Evolutionary conservation across 2,113 vertebrate species (phyloP).

Genomic region (Lepidothrix coronata): DNA sequence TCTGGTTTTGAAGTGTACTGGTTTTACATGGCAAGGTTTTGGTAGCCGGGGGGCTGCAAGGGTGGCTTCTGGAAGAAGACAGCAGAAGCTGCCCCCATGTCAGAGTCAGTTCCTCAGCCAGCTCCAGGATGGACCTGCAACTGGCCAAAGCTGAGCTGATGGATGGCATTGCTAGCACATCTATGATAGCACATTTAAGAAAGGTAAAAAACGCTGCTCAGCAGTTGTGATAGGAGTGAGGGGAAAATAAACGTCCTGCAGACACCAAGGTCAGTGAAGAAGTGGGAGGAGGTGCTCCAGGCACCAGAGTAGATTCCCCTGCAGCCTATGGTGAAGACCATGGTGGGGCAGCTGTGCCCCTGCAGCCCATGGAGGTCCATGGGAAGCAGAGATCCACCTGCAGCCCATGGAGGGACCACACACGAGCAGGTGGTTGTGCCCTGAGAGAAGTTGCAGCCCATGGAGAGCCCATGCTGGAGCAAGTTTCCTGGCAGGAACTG

Average conservation of each 20-base stretch:
- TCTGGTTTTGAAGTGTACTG: background rate
- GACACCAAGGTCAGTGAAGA: background rate
- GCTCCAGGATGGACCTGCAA: background rate
- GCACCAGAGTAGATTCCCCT: background rate
- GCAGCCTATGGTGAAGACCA: rapidly evolving
- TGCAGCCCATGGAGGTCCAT: background rate
- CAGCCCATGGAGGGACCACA: rapidly evolving
- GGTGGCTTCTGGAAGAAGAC: background rate
- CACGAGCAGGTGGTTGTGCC: background rate
- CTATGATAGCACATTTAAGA: background rate
- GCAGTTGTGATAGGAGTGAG: background rate
- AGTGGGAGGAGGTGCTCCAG: background rate
- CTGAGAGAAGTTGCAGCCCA: background rate
- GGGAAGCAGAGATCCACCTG: background rate
- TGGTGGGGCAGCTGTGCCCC: background rate
- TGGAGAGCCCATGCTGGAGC: background rate
- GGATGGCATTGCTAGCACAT: background rate
- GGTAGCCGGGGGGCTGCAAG: background rate
- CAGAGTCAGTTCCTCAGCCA: background rate
- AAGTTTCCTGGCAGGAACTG: background rate
- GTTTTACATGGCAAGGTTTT: background rate
- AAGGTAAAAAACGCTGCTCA: background rate
- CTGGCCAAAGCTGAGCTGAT: background rate
- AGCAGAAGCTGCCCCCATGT: background rate
- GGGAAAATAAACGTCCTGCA: background rate